These are phyloP conservation scores for Micronisus gabar DNA, from an alignment of 2,113 vertebrate genomes.

Conservation along the genomic window DNA sequence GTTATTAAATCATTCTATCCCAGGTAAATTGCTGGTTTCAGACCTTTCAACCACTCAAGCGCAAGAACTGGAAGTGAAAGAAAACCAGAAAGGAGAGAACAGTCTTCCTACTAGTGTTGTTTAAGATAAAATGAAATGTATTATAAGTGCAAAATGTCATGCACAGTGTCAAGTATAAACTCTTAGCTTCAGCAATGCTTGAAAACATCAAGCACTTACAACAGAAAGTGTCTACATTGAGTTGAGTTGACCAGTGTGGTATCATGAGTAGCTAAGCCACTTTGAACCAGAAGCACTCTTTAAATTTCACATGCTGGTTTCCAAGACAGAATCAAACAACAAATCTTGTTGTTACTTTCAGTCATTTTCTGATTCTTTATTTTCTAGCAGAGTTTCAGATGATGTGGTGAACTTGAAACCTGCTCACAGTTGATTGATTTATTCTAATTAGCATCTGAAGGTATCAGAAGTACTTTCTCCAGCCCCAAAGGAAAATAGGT, in stretches of 20 bases:
- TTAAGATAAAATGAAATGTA: background rate
- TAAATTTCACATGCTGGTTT: background rate
- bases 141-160: background rate
- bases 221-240: background rate
- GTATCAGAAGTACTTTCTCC: background rate
- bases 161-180: background rate
- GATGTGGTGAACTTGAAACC: background rate
- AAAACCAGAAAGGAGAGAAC: background rate
- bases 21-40: background rate
- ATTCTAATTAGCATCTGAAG: background rate
- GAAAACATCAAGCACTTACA: background rate
- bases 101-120: background rate
- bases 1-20: background rate
- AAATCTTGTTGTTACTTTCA: background rate
- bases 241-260: background rate
- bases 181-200: background rate
- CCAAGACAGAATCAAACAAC: background rate
- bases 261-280: background rate
- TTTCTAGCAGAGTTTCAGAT: background rate
- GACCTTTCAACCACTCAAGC: background rate
- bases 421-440: background rate
- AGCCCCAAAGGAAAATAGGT: background rate
- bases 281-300: background rate
- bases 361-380: background rate
- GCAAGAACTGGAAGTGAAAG: background rate